These are phyloP conservation scores for Theonella swinhoei DNA, from an alignment of 37 sponge, comb jelly and placozoan genomes.

Conservation along the genomic window DNA sequence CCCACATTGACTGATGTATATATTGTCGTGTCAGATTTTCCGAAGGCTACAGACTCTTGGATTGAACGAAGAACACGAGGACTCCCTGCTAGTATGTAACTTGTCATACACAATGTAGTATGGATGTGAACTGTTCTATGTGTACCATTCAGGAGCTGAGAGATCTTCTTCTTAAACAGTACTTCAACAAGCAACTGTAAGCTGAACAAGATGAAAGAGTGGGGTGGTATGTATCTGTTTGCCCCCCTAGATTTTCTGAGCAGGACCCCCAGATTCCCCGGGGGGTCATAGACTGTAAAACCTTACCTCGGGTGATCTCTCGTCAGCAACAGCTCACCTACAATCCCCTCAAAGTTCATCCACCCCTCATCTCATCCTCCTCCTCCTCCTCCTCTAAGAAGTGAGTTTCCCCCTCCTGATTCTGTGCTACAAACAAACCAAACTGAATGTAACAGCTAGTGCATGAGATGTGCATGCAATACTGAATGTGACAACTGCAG, in stretches of 20 bases:
- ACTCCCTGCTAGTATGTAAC: slow-evolving; percentile 60
- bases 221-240: background rate
- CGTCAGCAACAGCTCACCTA: slow-evolving; percentile 13
- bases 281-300: slow-evolving; percentile 41
- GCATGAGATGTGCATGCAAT: too few species aligned
- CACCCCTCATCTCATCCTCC: background rate
- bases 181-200: slow-evolving; percentile 49
- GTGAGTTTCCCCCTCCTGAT: too few species aligned
- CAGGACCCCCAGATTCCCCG: slow-evolving; percentile 5
- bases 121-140: too few species aligned
- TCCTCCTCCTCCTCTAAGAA: slow-evolving; percentile 1
- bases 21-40: too few species aligned
- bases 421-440: too few species aligned
- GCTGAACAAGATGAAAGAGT: background rate
- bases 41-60: slow-evolving; percentile 65
- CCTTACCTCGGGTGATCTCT: background rate
- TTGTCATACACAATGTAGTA: too few species aligned
- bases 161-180: slow-evolving; percentile 49
- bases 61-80: slow-evolving; percentile 56
- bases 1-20: too few species aligned
- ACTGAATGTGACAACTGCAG: too few species aligned
- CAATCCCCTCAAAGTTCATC: background rate
- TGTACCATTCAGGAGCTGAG: slow-evolving; percentile 53
- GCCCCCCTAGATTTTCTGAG: slow-evolving; percentile 20
- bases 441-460: too few species aligned